Conservation (phyloP, 2,888 invertebrate species). For the Leptopilina myrica region DNA sequence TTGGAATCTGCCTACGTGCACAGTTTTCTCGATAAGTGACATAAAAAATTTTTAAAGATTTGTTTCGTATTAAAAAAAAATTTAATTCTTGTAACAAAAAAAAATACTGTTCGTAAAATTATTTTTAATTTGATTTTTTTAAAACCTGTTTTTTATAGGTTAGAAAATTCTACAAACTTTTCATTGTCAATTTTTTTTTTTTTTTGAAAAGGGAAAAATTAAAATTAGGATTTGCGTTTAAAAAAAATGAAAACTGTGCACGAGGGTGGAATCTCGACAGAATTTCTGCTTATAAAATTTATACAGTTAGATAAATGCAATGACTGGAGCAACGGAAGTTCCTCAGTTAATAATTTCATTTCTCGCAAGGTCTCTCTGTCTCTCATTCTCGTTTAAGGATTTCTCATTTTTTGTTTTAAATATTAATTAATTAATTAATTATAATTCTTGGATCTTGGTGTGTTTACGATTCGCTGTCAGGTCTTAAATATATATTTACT, state of each 20-base stretch:
- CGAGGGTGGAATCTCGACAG: slow-evolving; percentile 51
- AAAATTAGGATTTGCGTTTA: neutral
- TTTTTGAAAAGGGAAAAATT: too few species aligned
- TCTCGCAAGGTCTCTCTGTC: slow-evolving; percentile 16
- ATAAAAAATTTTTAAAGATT: too few species aligned
- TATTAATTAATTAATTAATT: slow-evolving; percentile 48
- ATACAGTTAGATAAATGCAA: slow-evolving; percentile 70
- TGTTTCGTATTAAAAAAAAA: too few species aligned
- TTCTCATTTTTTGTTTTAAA: slow-evolving; percentile 9
- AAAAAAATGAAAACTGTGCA: slow-evolving; percentile 12
- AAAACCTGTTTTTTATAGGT: too few species aligned
- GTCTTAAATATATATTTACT: slow-evolving; percentile 56
- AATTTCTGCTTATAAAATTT: slow-evolving; percentile 74
- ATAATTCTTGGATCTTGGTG: slow-evolving; percentile 57
- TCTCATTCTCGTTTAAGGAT: slow-evolving; percentile 47
- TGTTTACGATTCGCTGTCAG: slow-evolving; percentile 66
- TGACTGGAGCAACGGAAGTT: slow-evolving; percentile 71
- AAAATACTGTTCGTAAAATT: too few species aligned
- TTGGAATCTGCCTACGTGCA: slow-evolving; percentile 62
- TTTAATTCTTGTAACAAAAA: too few species aligned
- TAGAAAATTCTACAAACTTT: neutral
- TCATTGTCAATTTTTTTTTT: neutral
- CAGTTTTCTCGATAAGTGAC: neutral
- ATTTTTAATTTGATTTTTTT: too few species aligned
- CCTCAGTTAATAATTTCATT: slow-evolving; percentile 53